phyloP scores from a whole-genome alignment of 2,797 vertebrate species.

The Rousettus madagascariensis region DNA sequence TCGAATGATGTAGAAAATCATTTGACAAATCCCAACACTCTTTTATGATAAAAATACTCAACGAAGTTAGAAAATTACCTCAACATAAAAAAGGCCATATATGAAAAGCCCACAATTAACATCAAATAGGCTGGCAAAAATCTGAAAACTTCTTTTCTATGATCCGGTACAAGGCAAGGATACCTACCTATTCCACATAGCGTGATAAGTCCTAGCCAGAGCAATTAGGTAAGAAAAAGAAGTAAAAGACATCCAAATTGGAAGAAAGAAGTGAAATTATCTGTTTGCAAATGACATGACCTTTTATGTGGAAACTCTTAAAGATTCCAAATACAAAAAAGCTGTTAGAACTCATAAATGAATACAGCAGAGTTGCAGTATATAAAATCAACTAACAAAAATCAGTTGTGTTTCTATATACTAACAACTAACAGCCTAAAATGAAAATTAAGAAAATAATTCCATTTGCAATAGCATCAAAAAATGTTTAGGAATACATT shows the following conservation, averaged over 20 bases:
- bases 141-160: background rate
- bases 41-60: too few species aligned
- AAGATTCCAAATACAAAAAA: background rate
- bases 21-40: too few species aligned
- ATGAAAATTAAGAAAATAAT: too few species aligned
- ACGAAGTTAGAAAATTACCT: too few species aligned
- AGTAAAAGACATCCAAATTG: background rate
- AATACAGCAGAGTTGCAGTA: background rate
- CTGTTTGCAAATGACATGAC: background rate
- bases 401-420: too few species aligned
- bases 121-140: background rate
- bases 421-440: too few species aligned
- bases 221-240: background rate
- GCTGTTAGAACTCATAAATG: background rate
- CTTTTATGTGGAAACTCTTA: background rate
- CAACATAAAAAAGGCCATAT: too few species aligned
- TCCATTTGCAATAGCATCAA: too few species aligned
- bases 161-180: background rate
- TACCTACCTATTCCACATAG: background rate
- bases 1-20: too few species aligned
- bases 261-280: background rate
- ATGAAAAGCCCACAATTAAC: too few species aligned
- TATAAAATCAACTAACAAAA: background rate
- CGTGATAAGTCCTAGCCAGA: background rate
- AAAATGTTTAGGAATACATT: too few species aligned